A percentile compares a stretch with the other conserved stretches of the same genome.
Conservation (phyloP, 2,797 vertebrate species). For the Phataginus tricuspis region DNA sequence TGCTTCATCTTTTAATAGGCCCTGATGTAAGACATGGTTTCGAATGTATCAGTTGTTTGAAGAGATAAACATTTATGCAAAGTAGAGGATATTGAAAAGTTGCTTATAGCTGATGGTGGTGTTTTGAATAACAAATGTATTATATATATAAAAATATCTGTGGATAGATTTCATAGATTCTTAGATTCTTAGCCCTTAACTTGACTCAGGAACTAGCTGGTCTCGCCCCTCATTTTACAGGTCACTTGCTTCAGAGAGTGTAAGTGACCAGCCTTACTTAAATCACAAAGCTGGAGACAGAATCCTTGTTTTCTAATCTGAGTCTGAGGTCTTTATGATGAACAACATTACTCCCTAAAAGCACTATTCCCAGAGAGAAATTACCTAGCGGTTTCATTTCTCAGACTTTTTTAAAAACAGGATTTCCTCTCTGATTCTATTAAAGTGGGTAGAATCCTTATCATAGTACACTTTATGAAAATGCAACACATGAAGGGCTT, state of each 20-base stretch:
- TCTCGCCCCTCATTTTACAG: not conserved
- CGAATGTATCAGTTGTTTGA: not conserved
- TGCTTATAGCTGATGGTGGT: not conserved
- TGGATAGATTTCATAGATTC: not conserved
- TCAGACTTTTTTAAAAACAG: not conserved
- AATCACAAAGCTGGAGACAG: not conserved
- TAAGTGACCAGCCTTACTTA: not conserved
- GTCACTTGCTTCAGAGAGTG: not conserved
- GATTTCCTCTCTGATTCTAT: conserved; percentile 2
- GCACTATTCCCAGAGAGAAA: not conserved
- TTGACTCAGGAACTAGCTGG: not conserved
- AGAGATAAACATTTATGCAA: not conserved
- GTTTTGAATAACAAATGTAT: not conserved
- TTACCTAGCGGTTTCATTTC: conserved; percentile 54
- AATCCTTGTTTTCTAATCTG: not conserved
- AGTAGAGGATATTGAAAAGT: not conserved
- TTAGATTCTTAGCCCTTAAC: not conserved
- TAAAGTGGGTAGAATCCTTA: not conserved
- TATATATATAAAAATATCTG: not conserved
- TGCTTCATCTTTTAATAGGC: not conserved
- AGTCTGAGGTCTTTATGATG: not conserved
- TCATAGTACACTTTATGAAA: conserved; percentile 56
- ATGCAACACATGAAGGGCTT: conserved; percentile 34
- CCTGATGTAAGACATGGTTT: not conserved
- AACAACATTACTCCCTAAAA: not conserved